These are phyloP conservation scores for Anneissia japonica DNA, from an alignment of 35 echinoderm and acorn worm species.

Conservation along the genomic window DNA sequence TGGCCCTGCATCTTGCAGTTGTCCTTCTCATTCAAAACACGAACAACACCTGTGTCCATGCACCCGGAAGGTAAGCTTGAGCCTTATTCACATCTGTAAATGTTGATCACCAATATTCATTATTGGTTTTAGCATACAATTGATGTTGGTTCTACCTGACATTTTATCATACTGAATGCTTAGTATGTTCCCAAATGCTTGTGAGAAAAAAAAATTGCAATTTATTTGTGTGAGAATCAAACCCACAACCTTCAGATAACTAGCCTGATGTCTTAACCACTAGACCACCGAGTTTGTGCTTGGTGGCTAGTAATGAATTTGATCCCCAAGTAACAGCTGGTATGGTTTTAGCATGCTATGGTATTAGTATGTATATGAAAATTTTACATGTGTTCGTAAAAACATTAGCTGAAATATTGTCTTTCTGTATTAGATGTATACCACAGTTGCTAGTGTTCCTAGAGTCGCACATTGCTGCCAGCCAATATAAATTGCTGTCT, in stretches of 20 bases:
- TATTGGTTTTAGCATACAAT: neutral
- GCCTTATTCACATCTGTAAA: neutral
- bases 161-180: neutral
- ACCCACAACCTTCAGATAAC: neutral
- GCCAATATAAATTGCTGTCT: slow-evolving; percentile 48
- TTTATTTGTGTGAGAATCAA: neutral
- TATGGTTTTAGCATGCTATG: neutral
- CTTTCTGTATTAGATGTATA: slow-evolving; percentile 75
- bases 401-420: too few species aligned
- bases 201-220: neutral
- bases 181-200: neutral
- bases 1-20: slow-evolving; percentile 75
- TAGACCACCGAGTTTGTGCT: too few species aligned
- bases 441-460: slow-evolving; percentile 77
- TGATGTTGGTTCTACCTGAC: neutral
- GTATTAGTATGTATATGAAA: too few species aligned
- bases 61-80: slow-evolving; percentile 79
- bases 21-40: slow-evolving; percentile 75
- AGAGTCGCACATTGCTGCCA: slow-evolving; percentile 26
- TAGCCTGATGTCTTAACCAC: too few species aligned
- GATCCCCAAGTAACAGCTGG: too few species aligned
- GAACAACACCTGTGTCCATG: slow-evolving; percentile 84
- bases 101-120: neutral
- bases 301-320: neutral
- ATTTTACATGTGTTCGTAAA: too few species aligned